These are phyloP conservation scores for Psilopogon haemacephalus DNA, from an alignment of 2,113 vertebrate species.

Conservation along the genomic window DNA sequence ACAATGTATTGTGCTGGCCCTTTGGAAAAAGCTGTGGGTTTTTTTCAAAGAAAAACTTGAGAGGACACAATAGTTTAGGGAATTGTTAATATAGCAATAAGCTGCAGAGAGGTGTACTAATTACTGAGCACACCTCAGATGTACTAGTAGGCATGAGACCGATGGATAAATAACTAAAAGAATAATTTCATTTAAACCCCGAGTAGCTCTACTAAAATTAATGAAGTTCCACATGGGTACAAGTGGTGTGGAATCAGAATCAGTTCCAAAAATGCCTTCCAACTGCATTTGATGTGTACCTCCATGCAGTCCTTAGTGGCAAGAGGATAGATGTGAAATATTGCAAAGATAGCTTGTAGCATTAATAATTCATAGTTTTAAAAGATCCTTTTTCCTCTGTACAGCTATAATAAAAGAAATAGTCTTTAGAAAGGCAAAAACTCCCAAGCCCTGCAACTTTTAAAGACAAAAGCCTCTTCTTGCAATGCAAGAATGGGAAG, in stretches of 20 bases:
- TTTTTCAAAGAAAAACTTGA: constrained; percentile 23
- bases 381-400: neutral
- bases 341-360: neutral
- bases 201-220: neutral
- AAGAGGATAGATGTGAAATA: neutral
- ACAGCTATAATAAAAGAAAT: neutral
- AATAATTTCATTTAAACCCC: constrained; percentile 34
- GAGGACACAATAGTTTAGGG: constrained; percentile 3
- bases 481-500: neutral
- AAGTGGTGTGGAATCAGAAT: neutral
- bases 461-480: neutral
- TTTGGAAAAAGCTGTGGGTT: neutral
- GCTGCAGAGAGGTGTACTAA: constrained; percentile 41
- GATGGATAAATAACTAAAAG: constrained; percentile 31
- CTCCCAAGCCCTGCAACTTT: neutral
- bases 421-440: constrained; percentile 23
- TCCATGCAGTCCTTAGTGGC: neutral
- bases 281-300: neutral
- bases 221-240: neutral
- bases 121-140: neutral
- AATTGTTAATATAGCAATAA: constrained; percentile 46
- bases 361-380: constrained; percentile 23
- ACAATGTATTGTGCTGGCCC: neutral
- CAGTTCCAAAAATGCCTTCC: neutral
- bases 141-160: neutral